Evolutionary conservation across 2,113 vertebrate genomes (phyloP).

Genomic region (Telmatochromis brachygnathus): DNA sequence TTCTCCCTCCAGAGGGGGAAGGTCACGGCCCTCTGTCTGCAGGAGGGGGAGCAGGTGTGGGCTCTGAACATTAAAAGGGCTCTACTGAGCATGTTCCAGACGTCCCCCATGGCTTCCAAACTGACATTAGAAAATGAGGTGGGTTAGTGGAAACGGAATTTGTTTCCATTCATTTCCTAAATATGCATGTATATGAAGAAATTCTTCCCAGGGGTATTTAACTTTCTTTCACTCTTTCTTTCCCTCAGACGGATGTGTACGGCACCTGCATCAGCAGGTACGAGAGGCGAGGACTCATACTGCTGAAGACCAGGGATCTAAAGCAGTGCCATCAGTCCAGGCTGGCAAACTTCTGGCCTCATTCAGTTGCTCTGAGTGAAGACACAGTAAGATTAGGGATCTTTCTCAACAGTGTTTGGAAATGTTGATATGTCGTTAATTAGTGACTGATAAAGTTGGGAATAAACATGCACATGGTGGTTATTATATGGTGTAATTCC

Average conservation of each 20-base stretch:
- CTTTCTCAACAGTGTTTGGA: neutral
- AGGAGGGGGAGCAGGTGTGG: slow-evolving; percentile 75
- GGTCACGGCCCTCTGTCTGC: slow-evolving; percentile 77
- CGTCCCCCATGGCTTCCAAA: slow-evolving; percentile 19
- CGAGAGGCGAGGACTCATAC: slow-evolving; percentile 49
- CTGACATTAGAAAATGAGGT: slow-evolving; percentile 73
- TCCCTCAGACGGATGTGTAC: slow-evolving; percentile 74
- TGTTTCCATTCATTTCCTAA: neutral
- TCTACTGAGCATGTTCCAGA: slow-evolving; percentile 83
- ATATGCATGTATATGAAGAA: neutral
- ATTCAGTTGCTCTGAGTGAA: slow-evolving; percentile 63
- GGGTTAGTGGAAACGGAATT: neutral
- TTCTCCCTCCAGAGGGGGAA: slow-evolving; percentile 77
- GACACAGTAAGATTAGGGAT: slow-evolving; percentile 57
- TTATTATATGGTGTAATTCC: neutral
- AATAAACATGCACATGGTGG: neutral
- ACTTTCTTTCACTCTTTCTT: neutral
- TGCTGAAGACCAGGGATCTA: slow-evolving; percentile 75
- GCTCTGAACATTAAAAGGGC: slow-evolving; percentile 82
- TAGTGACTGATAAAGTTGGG: neutral
- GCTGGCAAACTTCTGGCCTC: slow-evolving; percentile 62
- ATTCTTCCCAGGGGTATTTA: neutral
- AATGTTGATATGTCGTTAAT: neutral
- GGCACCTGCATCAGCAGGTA: slow-evolving; percentile 78
- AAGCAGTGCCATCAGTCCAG: slow-evolving; percentile 68